Percentiles rank a stretch among this genome's conserved stretches.
These are phyloP conservation scores for Hemibagrus guttatus DNA, from an alignment of 2,797 vertebrate species.

Conservation along the genomic window DNA sequence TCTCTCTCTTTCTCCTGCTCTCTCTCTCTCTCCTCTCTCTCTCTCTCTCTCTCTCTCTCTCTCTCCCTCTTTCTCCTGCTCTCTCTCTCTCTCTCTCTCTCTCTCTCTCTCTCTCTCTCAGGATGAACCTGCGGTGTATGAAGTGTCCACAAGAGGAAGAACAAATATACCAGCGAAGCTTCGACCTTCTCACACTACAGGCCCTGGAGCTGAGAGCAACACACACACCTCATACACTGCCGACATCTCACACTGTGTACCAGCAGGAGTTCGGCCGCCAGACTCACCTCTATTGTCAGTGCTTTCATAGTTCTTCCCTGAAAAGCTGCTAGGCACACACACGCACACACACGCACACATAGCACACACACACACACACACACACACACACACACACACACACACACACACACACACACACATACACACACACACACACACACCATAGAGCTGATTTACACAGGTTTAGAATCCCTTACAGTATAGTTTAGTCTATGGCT, in stretches of 20 bases:
- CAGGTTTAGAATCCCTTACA: background rate
- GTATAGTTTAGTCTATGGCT: background rate
- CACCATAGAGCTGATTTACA: background rate
- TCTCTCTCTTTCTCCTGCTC: no score
- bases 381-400: background rate
- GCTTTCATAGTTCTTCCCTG: background rate
- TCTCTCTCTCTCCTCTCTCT: no score
- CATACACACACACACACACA: background rate
- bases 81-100: no score
- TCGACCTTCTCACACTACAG: background rate
- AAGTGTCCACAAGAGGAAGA: slow-evolving; percentile 3
- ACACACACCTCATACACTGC: background rate
- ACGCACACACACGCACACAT: slow-evolving; percentile 8
- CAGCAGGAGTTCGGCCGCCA: slow-evolving; percentile 1
- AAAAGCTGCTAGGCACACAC: background rate
- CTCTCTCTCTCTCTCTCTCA: background rate
- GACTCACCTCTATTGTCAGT: slow-evolving; percentile 2
- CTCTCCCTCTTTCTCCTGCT: no score
- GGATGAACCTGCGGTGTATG: background rate
- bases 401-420: slow-evolving; percentile 1
- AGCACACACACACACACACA: slow-evolving; percentile 6
- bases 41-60: no score
- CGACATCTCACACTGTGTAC: background rate
- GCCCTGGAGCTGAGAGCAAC: no score
- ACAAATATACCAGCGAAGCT: background rate